These are phyloP conservation scores for Noctua janthina DNA, from an alignment of 2,888 invertebrate species.

Conservation along the genomic window DNA sequence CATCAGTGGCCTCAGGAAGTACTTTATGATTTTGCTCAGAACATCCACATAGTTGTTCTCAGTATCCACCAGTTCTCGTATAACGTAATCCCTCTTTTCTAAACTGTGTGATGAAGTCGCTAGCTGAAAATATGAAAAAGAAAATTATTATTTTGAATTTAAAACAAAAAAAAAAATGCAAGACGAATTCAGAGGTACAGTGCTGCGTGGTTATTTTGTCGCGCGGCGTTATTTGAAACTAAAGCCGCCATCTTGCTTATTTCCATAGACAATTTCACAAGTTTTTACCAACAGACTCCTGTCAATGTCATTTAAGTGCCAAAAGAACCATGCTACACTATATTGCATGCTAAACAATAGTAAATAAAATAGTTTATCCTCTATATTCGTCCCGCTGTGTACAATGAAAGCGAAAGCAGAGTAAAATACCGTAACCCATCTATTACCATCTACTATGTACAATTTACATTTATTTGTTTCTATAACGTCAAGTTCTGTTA, in stretches of 20 bases:
- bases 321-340: not conserved
- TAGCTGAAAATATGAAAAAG: constrained; percentile 77
- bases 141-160: constrained; percentile 6
- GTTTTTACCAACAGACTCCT: not conserved
- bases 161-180: not conserved
- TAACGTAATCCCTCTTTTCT: constrained; percentile 98
- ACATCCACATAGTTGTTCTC: constrained; percentile 99
- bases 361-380: constrained; percentile 3
- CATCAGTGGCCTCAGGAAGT: constrained; percentile 95
- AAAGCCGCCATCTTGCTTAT: not conserved
- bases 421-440: constrained; percentile 26
- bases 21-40: constrained; percentile 94
- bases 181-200: constrained; percentile 29
- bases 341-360: not conserved
- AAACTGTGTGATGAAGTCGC: constrained; percentile 90
- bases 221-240: not conserved
- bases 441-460: constrained; percentile 42
- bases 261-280: not conserved
- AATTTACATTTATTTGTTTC: constrained; percentile 43
- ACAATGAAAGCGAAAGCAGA: constrained; percentile 56
- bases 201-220: not conserved
- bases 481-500: constrained; percentile 36
- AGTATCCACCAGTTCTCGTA: constrained; percentile 98
- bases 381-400: constrained; percentile 39
- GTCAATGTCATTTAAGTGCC: not conserved